Evolutionary conservation across 2,888 invertebrate genomes (phyloP).

Genomic region (Apodemia zela): DNA sequence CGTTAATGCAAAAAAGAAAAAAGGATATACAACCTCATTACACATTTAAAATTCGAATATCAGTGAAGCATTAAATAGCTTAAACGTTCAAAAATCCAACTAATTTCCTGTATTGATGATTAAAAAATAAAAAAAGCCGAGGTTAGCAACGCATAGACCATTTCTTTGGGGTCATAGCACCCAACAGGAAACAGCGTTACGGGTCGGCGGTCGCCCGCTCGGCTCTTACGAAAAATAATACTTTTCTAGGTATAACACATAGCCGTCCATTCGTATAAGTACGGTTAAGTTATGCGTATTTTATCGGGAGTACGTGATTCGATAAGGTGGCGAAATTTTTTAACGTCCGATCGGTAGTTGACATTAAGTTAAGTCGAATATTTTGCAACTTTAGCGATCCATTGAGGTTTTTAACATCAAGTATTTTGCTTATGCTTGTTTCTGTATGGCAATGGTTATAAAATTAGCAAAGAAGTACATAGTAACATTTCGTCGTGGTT

Average conservation of each 20-base stretch:
- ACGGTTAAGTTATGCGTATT: slow-evolving; percentile 27
- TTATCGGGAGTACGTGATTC: slow-evolving; percentile 22
- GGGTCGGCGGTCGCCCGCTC: slow-evolving; percentile 64
- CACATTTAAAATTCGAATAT: slow-evolving; percentile 33
- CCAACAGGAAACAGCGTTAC: slow-evolving; percentile 72
- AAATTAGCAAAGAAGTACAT: not conserved
- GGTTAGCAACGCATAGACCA: slow-evolving; percentile 57
- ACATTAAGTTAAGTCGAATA: slow-evolving; percentile 5
- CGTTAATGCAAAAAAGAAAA: slow-evolving; percentile 4
- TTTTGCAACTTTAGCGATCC: not conserved
- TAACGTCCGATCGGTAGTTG: slow-evolving; percentile 13
- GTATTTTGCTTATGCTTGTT: not conserved
- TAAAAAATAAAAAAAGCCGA: slow-evolving; percentile 47
- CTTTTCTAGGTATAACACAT: slow-evolving; percentile 46
- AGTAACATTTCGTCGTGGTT: no score
- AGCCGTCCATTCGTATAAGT: slow-evolving; percentile 29
- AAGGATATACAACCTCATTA: slow-evolving; percentile 32
- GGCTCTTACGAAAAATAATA: slow-evolving; percentile 70
- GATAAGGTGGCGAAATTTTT: slow-evolving; percentile 19
- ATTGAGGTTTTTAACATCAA: not conserved
- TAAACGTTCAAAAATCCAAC: slow-evolving; percentile 51
- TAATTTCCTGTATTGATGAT: slow-evolving; percentile 68
- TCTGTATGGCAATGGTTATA: not conserved
- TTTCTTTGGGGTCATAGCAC: slow-evolving; percentile 79
- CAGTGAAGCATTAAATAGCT: slow-evolving; percentile 65